These are phyloP conservation scores for Onchidella celtica DNA, from an alignment of 2,888 invertebrate species.

Conservation along the genomic window DNA sequence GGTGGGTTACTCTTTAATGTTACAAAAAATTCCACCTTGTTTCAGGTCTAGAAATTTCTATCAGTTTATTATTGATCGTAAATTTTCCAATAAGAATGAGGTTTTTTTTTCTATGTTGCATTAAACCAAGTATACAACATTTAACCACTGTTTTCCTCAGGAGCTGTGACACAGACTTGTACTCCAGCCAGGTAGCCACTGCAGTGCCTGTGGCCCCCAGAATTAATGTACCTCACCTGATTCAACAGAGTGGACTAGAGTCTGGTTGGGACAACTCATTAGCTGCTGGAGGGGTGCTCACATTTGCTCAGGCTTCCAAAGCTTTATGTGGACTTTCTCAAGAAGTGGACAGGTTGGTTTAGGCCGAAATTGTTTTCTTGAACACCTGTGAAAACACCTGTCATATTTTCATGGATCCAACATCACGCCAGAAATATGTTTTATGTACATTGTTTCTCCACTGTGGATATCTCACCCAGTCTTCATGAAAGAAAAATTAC, in stretches of 20 bases:
- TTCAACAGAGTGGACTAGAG: constrained; percentile 82
- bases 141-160: constrained; percentile 34
- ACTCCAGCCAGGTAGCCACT: constrained; percentile 60
- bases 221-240: constrained; percentile 87
- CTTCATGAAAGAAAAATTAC: too few species aligned
- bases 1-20: too few species aligned
- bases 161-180: constrained; percentile 62
- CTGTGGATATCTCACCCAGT: too few species aligned
- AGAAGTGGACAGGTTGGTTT: constrained; percentile 88
- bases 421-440: not conserved
- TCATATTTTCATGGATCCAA: not conserved
- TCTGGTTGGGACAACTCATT: constrained; percentile 81
- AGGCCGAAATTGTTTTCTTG: not conserved
- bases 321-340: constrained; percentile 94
- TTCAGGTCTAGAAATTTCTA: too few species aligned
- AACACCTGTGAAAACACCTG: not conserved
- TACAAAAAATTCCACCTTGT: too few species aligned
- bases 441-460: too few species aligned
- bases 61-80: too few species aligned
- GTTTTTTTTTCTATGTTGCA: too few species aligned
- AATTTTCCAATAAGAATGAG: too few species aligned
- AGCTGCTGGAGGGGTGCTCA: constrained; percentile 81
- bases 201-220: constrained; percentile 79
- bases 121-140: too few species aligned
- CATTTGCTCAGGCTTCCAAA: constrained; percentile 89